These are phyloP conservation scores for Lamellibrachia luymesi DNA, from an alignment of 1,140 invertebrate genomes.

Conservation along the genomic window DNA sequence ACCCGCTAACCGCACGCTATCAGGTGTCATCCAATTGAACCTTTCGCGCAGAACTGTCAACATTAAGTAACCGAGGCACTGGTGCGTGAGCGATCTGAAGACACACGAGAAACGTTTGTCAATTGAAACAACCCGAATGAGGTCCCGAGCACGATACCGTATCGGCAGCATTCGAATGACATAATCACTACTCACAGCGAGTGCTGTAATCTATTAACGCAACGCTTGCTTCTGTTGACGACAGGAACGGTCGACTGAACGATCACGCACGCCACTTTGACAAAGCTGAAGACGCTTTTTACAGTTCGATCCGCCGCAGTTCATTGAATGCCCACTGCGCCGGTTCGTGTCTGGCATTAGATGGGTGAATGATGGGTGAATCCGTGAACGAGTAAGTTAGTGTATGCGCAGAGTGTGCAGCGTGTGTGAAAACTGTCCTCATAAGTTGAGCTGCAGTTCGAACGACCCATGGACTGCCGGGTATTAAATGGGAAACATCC, in stretches of 20 bases:
- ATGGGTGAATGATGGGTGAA: neutral
- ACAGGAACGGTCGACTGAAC: no score
- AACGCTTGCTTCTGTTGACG: neutral
- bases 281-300: neutral
- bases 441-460: neutral
- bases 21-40: neutral
- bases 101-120: neutral
- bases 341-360: neutral
- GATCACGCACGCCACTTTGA: no score
- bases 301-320: neutral
- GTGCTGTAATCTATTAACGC: neutral
- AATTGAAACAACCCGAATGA: neutral
- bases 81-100: neutral
- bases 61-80: neutral
- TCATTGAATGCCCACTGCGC: neutral
- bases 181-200: no score
- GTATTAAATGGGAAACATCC: no score
- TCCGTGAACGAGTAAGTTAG: no score
- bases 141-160: no score
- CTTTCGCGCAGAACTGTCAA: neutral
- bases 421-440: neutral
- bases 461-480: no score
- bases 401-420: neutral
- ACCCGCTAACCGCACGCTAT: neutral
- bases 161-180: no score